Evolutionary conservation across 2,888 invertebrate genomes (phyloP), one percentile per base, ranked within the genome.

Genomic region (Xylota segnis): DNA sequence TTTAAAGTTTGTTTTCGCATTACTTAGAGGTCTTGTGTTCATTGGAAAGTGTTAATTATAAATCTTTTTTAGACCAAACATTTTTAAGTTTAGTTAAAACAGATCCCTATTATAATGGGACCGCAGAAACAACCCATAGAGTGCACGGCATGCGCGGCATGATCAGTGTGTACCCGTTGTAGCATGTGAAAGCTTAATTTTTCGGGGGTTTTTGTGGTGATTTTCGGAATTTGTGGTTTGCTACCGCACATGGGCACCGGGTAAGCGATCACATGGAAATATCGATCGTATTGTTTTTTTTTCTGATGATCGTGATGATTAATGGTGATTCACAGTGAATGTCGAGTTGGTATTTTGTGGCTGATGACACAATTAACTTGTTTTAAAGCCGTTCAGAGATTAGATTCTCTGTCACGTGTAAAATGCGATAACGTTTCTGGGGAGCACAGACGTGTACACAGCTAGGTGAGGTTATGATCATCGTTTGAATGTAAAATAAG

Each of bases 1-100:
- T 65, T 58, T 59, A 72, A 83, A 83, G 66, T 83, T 70, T 83
- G 32, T 43, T 71, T 32, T 29, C 18, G 14, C 6, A 5, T n/a
- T 32, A 43, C 14, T 43, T 43, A n/a, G 74, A 43, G 40, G 40
- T 43, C 40, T 40, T 23, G 40, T 43, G 34, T 71, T 71, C 16
- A 66, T 16, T n/a, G 37, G 18, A 23, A 63, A 83, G 47, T 72
- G 71, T 68, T 72, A 47, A 72, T 45, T 37, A 29, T 34, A 45
- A 32, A 52, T 65, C 45, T 72, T 74, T 77, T 56, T 45, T 56
- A 72, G 70, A 70, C 74, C 61, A 52, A 70, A 59, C 27, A 59
- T 40, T 59, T 76, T 76, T 32, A 77, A 79, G 70, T 84, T 84
- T 79, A 84, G 83, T 84, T 84, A 84, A 84, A 79, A 79, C 83